Base-by-base conservation (phyloP, 2,888 invertebrate genomes). In the Eumacrocentrus americanus region DNA sequence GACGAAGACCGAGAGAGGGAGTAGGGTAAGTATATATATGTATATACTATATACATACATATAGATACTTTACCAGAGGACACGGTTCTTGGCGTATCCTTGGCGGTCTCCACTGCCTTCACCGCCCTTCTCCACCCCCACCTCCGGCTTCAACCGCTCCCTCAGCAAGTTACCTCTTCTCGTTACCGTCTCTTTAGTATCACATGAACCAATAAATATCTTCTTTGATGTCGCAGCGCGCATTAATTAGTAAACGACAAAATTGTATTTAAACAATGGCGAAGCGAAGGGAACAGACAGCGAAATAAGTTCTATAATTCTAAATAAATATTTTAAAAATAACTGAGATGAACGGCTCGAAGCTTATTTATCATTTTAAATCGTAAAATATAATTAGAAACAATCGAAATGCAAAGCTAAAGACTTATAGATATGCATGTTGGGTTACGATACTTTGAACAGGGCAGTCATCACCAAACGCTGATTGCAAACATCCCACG, bases 181-280 rank as follows among this genome's bases (percentile, higher is more conserved):
- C 80, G 79, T 80, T 80, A 79, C 79, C 42, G 78, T 80, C 81
- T 82, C 82, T 82, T 82, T 81, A 81, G 78, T 80, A 81, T 81
- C 80, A 79, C 81, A 81, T 79, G 80, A 81, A 82, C 82, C 82
- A 82, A 81, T 82, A 81, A 82, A 81, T 81, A 77, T 83, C 82
- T 83, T 82, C 83, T 83, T 83, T 83, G 83, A 83, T 83, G 81
- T 83, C 77, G 73, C 58, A 29, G 76, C 20, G 78, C 77, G 81
- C 81, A 84, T 84, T 84, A 84, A 84, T 84, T 84, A 84, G 84
- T 83, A 83, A 84, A 84, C 84, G 84, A 84, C 84, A 83, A 84
- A 84, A 84, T 84, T 84, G 83, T 84, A 83, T 84, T 84, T 84
- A 83, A 83, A 84, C 84, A 84, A 84, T 84, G 81, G 81, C 73